Evolutionary conservation across 2,888 invertebrate species (phyloP).

Genomic region (Papilio protenor): DNA sequence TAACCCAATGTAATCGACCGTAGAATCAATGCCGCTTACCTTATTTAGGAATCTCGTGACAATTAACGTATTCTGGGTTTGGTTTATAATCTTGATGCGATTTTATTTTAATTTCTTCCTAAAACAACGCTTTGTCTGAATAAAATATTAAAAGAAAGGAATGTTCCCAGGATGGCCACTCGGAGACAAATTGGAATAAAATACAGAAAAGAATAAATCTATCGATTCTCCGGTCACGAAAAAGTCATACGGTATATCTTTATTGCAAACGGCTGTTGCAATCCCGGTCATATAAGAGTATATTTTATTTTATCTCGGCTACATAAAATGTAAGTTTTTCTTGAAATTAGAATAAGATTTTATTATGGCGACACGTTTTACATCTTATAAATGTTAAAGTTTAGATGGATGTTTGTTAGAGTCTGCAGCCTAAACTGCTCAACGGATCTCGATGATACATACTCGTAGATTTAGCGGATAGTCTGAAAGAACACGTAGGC

Average conservation of each 20-base stretch:
- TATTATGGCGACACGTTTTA: not conserved
- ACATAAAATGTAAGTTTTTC: not conserved
- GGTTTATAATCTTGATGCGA: not conserved
- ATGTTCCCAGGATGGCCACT: not conserved
- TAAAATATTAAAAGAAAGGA: not conserved
- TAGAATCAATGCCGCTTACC: not conserved
- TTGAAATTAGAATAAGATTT: not conserved
- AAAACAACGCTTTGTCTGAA: not conserved
- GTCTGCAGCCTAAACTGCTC: no score
- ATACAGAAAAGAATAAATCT: slow-evolving; percentile 12
- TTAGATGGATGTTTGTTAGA: no score
- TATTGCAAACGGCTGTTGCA: slow-evolving; percentile 21
- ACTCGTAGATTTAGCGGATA: no score
- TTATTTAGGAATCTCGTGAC: not conserved
- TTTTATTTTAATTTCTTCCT: not conserved
- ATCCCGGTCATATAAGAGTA: slow-evolving; percentile 9
- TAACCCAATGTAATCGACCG: no score
- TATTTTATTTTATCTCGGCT: slow-evolving; percentile 5
- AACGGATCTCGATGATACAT: no score
- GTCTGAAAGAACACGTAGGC: no score
- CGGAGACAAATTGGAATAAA: slow-evolving; percentile 7
- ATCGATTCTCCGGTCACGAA: slow-evolving; percentile 24
- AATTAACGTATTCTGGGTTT: not conserved
- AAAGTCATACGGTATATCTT: slow-evolving; percentile 25
- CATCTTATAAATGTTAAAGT: no score